Conservation (phyloP, 2,797 vertebrate genomes). For the Chaenodraco wilsoni region DNA sequence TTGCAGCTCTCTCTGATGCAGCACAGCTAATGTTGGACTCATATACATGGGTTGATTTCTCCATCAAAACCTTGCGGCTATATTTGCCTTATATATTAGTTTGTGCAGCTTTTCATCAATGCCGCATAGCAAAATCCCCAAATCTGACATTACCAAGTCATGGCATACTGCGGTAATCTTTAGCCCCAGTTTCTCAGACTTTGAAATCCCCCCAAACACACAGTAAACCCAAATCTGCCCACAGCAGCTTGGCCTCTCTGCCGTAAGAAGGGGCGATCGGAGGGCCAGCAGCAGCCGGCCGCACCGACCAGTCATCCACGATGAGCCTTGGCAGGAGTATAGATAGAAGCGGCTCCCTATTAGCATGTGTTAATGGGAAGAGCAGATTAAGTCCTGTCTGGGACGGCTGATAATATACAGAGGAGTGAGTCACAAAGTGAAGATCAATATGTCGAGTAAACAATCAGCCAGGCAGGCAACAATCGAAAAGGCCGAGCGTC, state of each 20-base stretch:
- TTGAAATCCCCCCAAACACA: slow-evolving; percentile 55
- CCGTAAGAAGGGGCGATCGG: slow-evolving; percentile 18
- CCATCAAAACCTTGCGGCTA: neutral
- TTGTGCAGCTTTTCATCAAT: slow-evolving; percentile 41
- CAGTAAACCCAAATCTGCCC: slow-evolving; percentile 55
- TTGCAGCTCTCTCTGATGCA: slow-evolving; percentile 3
- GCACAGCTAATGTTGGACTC: neutral
- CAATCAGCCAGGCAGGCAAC: slow-evolving; percentile 30
- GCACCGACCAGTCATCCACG: slow-evolving; percentile 35
- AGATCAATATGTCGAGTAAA: slow-evolving; percentile 59
- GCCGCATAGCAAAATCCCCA: slow-evolving; percentile 31
- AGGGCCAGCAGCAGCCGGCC: slow-evolving; percentile 32
- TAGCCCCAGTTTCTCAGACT: slow-evolving; percentile 44
- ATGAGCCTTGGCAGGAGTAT: slow-evolving; percentile 48
- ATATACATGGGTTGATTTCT: neutral
- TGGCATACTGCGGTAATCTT: slow-evolving; percentile 56
- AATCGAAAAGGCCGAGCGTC: slow-evolving; percentile 16
- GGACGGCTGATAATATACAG: slow-evolving; percentile 70
- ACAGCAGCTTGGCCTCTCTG: slow-evolving; percentile 51
- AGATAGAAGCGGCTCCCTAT: slow-evolving; percentile 62
- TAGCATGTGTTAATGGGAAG: slow-evolving; percentile 76
- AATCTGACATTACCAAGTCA: slow-evolving; percentile 55
- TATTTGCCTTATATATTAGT: slow-evolving; percentile 38
- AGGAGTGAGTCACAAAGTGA: slow-evolving; percentile 46
- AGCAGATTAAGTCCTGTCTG: slow-evolving; percentile 78